These are phyloP conservation scores for Hippocampus abdominalis DNA, from an alignment of 2,113 vertebrate genomes.

Conservation along the genomic window DNA sequence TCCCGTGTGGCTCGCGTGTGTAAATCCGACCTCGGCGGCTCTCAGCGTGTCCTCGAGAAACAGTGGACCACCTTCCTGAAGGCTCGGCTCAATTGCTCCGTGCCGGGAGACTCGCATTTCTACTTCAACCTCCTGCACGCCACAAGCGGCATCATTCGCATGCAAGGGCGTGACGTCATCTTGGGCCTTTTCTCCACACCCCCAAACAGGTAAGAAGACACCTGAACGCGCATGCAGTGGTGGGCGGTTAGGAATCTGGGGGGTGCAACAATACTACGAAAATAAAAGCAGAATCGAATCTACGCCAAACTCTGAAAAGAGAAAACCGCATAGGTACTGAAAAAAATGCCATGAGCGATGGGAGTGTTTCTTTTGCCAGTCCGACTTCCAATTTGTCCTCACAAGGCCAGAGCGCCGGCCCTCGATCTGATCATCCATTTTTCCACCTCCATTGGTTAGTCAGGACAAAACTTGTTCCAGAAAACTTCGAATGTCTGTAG, in stretches of 20 bases:
- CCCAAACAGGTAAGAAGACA: slow-evolving; percentile 81
- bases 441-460: too few species aligned
- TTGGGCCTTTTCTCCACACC: slow-evolving; percentile 93
- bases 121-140: slow-evolving; percentile 97
- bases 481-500: too few species aligned
- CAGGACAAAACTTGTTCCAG: too few species aligned
- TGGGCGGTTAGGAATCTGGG: background rate
- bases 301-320: too few species aligned
- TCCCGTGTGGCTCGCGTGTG: slow-evolving; percentile 92
- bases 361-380: too few species aligned
- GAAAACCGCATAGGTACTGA: too few species aligned
- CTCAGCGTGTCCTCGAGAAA: slow-evolving; percentile 91
- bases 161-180: slow-evolving; percentile 86
- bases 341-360: too few species aligned
- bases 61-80: slow-evolving; percentile 98
- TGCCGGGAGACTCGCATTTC: slow-evolving; percentile 94
- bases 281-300: too few species aligned
- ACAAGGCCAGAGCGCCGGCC: too few species aligned
- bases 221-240: background rate
- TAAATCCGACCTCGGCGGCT: slow-evolving; percentile 91
- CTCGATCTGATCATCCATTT: too few species aligned
- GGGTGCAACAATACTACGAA: too few species aligned
- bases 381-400: too few species aligned
- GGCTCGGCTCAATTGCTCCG: slow-evolving; percentile 93
- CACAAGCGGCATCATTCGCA: slow-evolving; percentile 83